A percentile compares a stretch with the other conserved stretches of the same genome.
phyloP scores from a whole-genome alignment of 2,113 vertebrate genomes.

The Halcyon malimbica region DNA sequence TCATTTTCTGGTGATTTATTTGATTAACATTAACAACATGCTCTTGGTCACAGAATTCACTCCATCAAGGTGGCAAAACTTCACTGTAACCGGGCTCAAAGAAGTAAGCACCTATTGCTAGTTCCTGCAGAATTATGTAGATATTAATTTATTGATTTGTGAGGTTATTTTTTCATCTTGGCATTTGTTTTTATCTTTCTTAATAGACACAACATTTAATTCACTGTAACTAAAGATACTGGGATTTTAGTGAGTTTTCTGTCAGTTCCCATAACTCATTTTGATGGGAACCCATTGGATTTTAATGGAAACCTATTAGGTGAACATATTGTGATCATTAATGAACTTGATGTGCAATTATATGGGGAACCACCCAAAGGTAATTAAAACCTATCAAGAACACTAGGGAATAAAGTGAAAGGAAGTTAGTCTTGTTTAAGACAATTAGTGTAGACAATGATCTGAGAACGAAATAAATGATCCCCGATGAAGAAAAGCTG shows the following conservation, averaged over 20 bases:
- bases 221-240: conserved; percentile 68
- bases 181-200: conserved; percentile 32
- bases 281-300: conserved; percentile 77
- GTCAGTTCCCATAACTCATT: conserved; percentile 71
- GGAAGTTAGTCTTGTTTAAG: conserved; percentile 78
- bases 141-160: not conserved
- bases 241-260: conserved; percentile 67
- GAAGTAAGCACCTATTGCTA: not conserved
- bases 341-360: conserved; percentile 73
- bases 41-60: not conserved
- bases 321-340: conserved; percentile 79
- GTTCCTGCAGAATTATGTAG: not conserved
- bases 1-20: not conserved
- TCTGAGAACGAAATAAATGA: conserved; percentile 76
- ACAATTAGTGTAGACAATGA: conserved; percentile 78
- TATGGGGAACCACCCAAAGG: conserved; percentile 72
- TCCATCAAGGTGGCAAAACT: not conserved
- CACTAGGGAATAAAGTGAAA: conserved; percentile 76
- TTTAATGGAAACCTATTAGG: conserved; percentile 81
- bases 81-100: not conserved
- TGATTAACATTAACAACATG: not conserved
- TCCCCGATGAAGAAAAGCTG: conserved; percentile 71
- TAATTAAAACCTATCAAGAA: conserved; percentile 77
- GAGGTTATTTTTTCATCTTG: not conserved
- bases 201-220: conserved; percentile 64